Evolutionary conservation across 2,888 invertebrate species (phyloP).

Genomic region (Drosophila neonasuta): DNA sequence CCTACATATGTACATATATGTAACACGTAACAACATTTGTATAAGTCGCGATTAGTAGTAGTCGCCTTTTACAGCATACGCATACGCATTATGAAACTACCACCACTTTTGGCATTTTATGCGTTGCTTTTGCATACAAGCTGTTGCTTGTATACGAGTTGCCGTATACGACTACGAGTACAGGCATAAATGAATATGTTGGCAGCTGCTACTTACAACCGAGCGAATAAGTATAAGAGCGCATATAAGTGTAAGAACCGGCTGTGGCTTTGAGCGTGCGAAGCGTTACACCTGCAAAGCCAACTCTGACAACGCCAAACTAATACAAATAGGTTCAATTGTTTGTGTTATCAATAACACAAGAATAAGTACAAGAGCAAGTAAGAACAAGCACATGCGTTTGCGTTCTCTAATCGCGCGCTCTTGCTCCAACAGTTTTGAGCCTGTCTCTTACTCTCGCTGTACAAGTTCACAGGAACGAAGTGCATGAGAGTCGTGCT

Average conservation of each 20-base stretch:
- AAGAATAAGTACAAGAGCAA: conserved; percentile 12
- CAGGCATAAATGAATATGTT: too few relatives aligned
- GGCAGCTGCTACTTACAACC: too few relatives aligned
- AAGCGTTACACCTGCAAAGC: conserved; percentile 36
- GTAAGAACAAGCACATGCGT: conserved; percentile 12
- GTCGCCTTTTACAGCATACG: too few relatives aligned
- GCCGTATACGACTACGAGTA: not conserved
- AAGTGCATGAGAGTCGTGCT: conserved; percentile 25
- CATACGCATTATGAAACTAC: not conserved
- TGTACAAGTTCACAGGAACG: conserved; percentile 30
- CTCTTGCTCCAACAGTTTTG: conserved; percentile 1
- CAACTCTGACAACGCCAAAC: conserved; percentile 18
- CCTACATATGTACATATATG: too few relatives aligned
- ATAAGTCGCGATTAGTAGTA: too few relatives aligned
- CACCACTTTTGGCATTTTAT: not conserved
- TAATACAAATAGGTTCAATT: conserved; percentile 36
- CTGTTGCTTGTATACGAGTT: conserved; percentile 7
- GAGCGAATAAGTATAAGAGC: conserved; percentile 6
- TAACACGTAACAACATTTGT: not conserved
- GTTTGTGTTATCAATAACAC: conserved; percentile 48
- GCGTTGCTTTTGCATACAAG: not conserved
- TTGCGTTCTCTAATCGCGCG: conserved; percentile 16
- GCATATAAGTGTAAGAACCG: conserved; percentile 39
- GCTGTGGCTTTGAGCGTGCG: conserved; percentile 25
- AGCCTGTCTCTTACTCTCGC: conserved; percentile 9